phyloP scores from a whole-genome alignment of 1,140 invertebrate species.

The Drosophila varians region DNA sequence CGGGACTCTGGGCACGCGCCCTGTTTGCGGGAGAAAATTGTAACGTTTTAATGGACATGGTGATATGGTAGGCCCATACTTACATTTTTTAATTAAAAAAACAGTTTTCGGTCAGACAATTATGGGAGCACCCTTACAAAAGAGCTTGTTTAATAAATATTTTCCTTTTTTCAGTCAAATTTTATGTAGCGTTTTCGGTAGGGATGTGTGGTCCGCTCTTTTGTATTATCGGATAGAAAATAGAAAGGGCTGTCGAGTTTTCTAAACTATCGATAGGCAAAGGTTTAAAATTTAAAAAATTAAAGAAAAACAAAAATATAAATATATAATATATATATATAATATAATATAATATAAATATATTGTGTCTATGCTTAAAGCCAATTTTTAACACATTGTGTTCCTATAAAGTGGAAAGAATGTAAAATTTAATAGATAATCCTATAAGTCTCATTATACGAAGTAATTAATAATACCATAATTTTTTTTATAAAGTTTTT shows the following conservation, averaged over 20 bases:
- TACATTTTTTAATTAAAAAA: constrained; percentile 26
- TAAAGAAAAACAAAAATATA: too few relatives aligned
- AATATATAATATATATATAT: too few relatives aligned
- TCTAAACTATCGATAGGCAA: background rate
- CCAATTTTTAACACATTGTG: too few relatives aligned
- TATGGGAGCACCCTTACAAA: background rate
- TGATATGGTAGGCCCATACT: background rate
- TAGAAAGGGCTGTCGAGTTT: background rate
- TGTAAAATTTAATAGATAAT: too few relatives aligned
- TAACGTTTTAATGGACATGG: constrained; percentile 17
- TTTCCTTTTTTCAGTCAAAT: constrained; percentile 17
- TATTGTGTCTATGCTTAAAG: too few relatives aligned
- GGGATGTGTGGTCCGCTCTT: background rate
- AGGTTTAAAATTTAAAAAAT: too few relatives aligned
- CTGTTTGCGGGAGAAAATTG: constrained; percentile 20
- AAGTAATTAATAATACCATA: too few relatives aligned
- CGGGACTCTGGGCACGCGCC: constrained; percentile 76
- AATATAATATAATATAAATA: too few relatives aligned
- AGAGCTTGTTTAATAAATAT: constrained; percentile 23
- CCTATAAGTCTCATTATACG: too few relatives aligned
- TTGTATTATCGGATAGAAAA: background rate
- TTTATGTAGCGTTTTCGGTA: constrained; percentile 31
- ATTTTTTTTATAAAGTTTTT: too few relatives aligned
- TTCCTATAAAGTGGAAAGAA: too few relatives aligned
- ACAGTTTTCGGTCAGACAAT: background rate